A percentile compares a stretch with the other conserved stretches of the same genome.
Conservation (phyloP, 2,888 invertebrate genomes). For the Drosophila macrospina region DNA sequence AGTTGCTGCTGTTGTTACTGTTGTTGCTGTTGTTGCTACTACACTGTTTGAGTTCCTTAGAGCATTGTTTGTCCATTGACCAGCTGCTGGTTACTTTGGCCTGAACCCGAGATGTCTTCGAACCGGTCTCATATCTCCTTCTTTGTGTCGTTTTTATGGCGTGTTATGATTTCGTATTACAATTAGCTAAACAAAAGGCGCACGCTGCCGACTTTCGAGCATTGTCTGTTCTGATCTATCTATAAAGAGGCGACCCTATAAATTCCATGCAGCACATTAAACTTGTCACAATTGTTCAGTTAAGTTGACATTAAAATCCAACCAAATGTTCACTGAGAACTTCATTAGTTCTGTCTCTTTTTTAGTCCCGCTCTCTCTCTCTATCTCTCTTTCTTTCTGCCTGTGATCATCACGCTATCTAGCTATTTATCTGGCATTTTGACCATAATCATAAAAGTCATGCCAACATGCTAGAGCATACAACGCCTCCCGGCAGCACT, state of each 20-base stretch:
- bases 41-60: conserved; percentile 54
- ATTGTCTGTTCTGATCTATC: conserved; percentile 28
- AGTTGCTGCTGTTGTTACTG: too few species aligned
- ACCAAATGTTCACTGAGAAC: conserved; percentile 51
- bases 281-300: conserved; percentile 73
- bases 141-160: conserved; percentile 66
- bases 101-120: conserved; percentile 32
- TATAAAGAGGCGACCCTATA: conserved; percentile 42
- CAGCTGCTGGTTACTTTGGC: conserved; percentile 59
- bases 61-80: conserved; percentile 73
- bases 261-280: conserved; percentile 59
- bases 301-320: conserved; percentile 62
- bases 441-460: conserved; percentile 54
- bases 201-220: conserved; percentile 37
- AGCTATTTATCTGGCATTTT: conserved; percentile 19
- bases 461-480: conserved; percentile 36
- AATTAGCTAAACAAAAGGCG: conserved; percentile 78
- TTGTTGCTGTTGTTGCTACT: conserved; percentile 16
- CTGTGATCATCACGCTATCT: not conserved
- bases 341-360: conserved; percentile 57
- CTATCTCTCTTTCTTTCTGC: not conserved
- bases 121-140: conserved; percentile 67
- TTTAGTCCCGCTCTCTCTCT: not conserved
- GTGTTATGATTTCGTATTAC: conserved; percentile 78
- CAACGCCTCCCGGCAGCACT: conserved; percentile 70